Percentiles rank a stretch among this genome's conserved stretches.
Evolutionary conservation across 1,140 invertebrate species (phyloP).

Genomic region (Chelonus insularis): DNA sequence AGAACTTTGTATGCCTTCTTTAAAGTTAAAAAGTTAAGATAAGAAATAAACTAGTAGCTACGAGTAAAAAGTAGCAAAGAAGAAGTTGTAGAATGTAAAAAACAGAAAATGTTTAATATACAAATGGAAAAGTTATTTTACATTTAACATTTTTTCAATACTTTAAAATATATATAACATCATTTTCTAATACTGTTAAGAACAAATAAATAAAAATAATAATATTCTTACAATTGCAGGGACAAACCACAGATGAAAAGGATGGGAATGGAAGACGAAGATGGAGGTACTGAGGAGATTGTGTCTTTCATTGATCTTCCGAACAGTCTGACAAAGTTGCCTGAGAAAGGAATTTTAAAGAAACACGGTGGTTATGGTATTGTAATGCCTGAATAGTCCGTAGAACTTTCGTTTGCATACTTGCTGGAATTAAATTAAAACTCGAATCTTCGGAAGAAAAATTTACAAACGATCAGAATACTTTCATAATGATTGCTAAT

Average conservation of each 20-base stretch:
- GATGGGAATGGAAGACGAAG: constrained; percentile 66
- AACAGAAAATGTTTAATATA: background rate
- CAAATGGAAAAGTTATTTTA: too few species aligned
- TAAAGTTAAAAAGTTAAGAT: constrained; percentile 17
- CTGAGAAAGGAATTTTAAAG: constrained; percentile 88
- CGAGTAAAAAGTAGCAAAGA: constrained; percentile 1
- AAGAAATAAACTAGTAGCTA: constrained; percentile 1
- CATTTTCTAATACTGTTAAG: background rate
- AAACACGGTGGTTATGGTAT: constrained; percentile 77
- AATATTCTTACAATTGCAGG: constrained; percentile 57
- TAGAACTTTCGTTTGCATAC: constrained; percentile 1
- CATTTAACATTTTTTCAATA: too few species aligned
- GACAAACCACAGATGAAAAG: constrained; percentile 77
- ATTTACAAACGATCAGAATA: too few species aligned
- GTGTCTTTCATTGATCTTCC: constrained; percentile 82
- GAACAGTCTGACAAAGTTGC: constrained; percentile 75
- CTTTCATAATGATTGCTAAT: too few species aligned
- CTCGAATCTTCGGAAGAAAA: background rate
- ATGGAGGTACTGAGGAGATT: constrained; percentile 71
- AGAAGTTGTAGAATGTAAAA: constrained; percentile 1
- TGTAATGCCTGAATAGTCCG: constrained; percentile 64
- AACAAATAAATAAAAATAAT: background rate
- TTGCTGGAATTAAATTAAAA: background rate
- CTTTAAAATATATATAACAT: too few species aligned
- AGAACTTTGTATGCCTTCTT: constrained; percentile 25